These are phyloP conservation scores for Paramormyrops kingsleyae DNA, from an alignment of 2,113 vertebrate genomes.

Conservation along the genomic window DNA sequence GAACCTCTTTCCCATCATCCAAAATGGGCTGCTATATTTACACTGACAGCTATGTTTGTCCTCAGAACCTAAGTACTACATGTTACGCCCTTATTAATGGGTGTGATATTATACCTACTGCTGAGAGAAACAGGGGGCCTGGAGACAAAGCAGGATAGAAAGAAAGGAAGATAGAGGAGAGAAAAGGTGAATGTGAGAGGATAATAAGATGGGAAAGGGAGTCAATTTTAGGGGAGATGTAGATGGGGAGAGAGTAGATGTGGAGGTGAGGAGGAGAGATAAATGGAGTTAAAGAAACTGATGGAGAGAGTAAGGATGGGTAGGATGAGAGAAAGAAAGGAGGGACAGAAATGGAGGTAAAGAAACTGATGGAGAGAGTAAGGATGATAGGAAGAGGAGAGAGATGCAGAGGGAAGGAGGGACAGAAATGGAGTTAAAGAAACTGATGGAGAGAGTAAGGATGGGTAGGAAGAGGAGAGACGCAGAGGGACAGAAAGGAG, in stretches of 20 bases:
- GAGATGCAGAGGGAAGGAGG: slow-evolving; percentile 29
- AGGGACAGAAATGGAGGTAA: slow-evolving; percentile 16
- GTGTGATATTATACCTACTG: not conserved
- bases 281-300: not conserved
- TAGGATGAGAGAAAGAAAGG: slow-evolving; percentile 28
- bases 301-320: slow-evolving; percentile 20
- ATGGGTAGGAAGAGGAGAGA: slow-evolving; percentile 29
- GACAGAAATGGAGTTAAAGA: slow-evolving; percentile 14
- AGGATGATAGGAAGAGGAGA: slow-evolving; percentile 31
- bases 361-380: not conserved
- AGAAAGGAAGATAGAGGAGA: not conserved
- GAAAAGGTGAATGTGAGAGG: not conserved
- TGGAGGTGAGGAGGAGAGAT: not conserved
- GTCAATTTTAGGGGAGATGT: not conserved
- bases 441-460: slow-evolving; percentile 14
- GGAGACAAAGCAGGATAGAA: slow-evolving; percentile 10
- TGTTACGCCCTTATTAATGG: slow-evolving; percentile 47
- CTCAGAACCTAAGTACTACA: slow-evolving; percentile 46
- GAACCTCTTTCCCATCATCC: not conserved
- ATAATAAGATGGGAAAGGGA: not conserved
- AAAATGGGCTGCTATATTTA: slow-evolving; percentile 50
- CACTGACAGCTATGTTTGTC: slow-evolving; percentile 57
- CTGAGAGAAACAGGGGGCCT: slow-evolving; percentile 11
- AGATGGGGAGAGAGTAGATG: not conserved
- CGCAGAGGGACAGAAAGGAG: slow-evolving; percentile 22